Percentiles rank a stretch among this genome's conserved stretches.
These are phyloP conservation scores for Petrocephalus zakoni DNA, from an alignment of 2,113 vertebrate genomes.

Conservation along the genomic window DNA sequence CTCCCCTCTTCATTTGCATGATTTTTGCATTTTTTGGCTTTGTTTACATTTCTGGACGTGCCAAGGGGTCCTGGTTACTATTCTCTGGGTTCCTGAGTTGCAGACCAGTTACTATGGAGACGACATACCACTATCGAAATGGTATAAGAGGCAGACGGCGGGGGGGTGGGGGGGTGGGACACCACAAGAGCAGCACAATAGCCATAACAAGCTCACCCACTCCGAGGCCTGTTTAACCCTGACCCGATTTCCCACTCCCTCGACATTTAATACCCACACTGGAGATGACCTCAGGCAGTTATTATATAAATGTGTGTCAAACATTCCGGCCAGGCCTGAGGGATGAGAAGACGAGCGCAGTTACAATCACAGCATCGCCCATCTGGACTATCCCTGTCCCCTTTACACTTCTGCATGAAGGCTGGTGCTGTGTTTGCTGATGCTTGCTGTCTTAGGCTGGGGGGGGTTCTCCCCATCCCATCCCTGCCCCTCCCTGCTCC, in stretches of 20 bases:
- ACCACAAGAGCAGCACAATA: neutral
- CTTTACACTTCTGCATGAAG: neutral
- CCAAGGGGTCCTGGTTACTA: neutral
- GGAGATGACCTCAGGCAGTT: neutral
- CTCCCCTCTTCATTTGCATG: conserved; percentile 67
- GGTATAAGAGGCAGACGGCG: neutral
- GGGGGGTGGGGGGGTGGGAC: neutral
- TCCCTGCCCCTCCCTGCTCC: neutral
- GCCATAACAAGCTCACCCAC: neutral
- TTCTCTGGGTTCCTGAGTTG: neutral
- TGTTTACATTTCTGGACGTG: conserved; percentile 57
- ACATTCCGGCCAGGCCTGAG: neutral
- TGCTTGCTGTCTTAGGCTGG: neutral
- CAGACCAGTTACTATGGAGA: neutral
- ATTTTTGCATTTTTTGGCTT: conserved; percentile 47
- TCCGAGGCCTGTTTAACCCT: conserved; percentile 2
- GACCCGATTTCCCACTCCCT: neutral
- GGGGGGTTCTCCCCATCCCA: neutral
- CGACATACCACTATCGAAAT: neutral
- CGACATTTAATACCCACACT: neutral
- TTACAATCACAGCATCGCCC: neutral
- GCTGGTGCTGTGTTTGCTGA: neutral
- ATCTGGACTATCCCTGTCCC: neutral
- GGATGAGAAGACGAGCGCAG: neutral
- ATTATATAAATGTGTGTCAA: neutral